Conservation (phyloP, 1,140 invertebrate species). For the Whitmania pigra region DNA sequence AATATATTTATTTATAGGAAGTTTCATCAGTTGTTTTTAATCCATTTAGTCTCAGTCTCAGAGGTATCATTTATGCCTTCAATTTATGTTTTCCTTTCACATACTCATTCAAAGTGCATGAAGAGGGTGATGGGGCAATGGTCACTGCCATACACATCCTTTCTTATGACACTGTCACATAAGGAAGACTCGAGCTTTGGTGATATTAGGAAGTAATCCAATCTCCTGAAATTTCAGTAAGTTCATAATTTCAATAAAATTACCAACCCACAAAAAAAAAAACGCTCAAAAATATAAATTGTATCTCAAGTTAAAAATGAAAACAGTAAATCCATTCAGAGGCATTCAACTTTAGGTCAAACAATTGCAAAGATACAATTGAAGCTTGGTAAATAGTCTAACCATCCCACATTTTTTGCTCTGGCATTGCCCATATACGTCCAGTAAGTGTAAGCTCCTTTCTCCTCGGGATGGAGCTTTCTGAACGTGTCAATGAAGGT, state of each 20-base stretch:
- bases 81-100: too few species aligned
- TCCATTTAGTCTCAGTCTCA: too few species aligned
- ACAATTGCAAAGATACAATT: background rate
- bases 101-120: slow-evolving; percentile 10
- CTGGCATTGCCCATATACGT: slow-evolving; percentile 72
- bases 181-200: slow-evolving; percentile 60
- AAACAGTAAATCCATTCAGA: background rate
- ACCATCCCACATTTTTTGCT: slow-evolving; percentile 86
- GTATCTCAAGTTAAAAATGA: background rate
- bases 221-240: slow-evolving; percentile 51
- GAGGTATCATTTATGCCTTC: too few species aligned
- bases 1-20: too few species aligned
- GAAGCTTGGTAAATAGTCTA: slow-evolving; percentile 32
- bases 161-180: slow-evolving; percentile 56
- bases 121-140: slow-evolving; percentile 38
- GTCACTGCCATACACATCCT: slow-evolving; percentile 41
- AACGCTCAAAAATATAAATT: background rate
- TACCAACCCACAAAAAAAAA: background rate
- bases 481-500: slow-evolving; percentile 81
- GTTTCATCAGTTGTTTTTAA: too few species aligned
- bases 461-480: slow-evolving; percentile 70
- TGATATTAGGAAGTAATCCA: slow-evolving; percentile 87
- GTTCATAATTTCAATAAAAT: background rate
- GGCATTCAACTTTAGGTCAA: background rate
- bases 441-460: slow-evolving; percentile 84